These are phyloP conservation scores for Seira ritae DNA, from an alignment of 2,888 invertebrate genomes.

Conservation along the genomic window DNA sequence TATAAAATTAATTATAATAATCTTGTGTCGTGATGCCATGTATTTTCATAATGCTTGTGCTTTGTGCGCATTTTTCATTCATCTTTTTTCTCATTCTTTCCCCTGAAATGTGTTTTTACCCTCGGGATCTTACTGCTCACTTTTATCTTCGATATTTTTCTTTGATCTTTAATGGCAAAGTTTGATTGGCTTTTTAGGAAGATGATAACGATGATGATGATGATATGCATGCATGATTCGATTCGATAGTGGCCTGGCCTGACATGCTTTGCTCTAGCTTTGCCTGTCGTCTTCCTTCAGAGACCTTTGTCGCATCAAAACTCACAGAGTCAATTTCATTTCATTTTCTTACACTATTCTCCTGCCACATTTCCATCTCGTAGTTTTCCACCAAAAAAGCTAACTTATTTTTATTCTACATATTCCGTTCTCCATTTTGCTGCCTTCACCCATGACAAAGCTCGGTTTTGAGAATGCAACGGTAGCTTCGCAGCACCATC, in stretches of 20 bases:
- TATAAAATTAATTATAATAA: no score
- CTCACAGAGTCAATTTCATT: neutral
- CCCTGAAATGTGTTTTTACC: no score
- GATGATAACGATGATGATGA: no score
- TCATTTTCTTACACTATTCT: slow-evolving; percentile 4
- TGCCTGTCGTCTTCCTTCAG: neutral
- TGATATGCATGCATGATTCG: no score
- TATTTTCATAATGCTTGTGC: no score
- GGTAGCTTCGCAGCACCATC: neutral
- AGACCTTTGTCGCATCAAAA: slow-evolving; percentile 2
- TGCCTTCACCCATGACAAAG: neutral
- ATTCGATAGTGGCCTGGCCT: neutral
- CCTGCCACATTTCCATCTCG: neutral
- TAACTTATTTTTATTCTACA: neutral
- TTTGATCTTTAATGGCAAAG: neutral
- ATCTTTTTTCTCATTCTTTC: no score
- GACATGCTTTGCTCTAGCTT: neutral
- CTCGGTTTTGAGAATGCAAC: neutral
- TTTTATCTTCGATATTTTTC: neutral
- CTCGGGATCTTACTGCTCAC: no score
- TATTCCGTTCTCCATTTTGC: neutral
- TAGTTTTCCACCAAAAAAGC: neutral
- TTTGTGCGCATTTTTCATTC: no score
- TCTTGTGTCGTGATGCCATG: no score
- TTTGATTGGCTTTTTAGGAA: neutral